These are phyloP conservation scores for Oreochromis spilurus DNA, from an alignment of 2,113 vertebrate species.

Conservation along the genomic window DNA sequence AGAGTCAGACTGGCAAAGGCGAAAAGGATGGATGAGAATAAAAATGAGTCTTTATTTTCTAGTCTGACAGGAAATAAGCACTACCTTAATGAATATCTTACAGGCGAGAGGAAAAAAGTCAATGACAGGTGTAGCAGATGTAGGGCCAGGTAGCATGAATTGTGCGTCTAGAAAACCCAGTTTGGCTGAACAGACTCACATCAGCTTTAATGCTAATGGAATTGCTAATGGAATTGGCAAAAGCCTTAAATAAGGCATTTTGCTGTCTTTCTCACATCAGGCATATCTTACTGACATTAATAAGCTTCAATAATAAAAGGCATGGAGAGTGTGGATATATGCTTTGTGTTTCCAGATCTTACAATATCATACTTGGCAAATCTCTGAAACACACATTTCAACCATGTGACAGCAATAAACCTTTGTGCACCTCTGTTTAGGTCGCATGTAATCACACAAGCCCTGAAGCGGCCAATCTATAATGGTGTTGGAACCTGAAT, in stretches of 20 bases:
- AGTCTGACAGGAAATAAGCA: neutral
- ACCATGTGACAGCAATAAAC: neutral
- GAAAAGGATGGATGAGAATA: neutral
- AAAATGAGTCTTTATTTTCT: neutral
- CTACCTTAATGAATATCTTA: neutral
- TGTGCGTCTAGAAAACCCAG: neutral
- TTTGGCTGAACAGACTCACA: neutral
- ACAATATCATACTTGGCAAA: neutral
- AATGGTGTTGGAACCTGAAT: neutral
- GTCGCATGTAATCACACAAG: neutral
- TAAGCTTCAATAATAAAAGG: neutral
- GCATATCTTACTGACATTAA: neutral
- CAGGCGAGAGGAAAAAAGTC: neutral
- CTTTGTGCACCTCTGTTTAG: neutral
- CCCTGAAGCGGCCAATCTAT: neutral
- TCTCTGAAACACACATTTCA: neutral
- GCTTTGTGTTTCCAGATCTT: neutral
- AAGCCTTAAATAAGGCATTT: neutral
- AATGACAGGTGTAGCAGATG: neutral
- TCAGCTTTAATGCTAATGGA: neutral
- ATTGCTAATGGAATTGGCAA: neutral
- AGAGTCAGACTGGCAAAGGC: slow-evolving; percentile 29
- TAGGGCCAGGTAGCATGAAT: neutral
- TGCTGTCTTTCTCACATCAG: neutral
- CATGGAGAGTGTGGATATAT: neutral